Evolutionary conservation across 2,797 vertebrate species (phyloP).

Genomic region (Acanthurus leucopareius): DNA sequence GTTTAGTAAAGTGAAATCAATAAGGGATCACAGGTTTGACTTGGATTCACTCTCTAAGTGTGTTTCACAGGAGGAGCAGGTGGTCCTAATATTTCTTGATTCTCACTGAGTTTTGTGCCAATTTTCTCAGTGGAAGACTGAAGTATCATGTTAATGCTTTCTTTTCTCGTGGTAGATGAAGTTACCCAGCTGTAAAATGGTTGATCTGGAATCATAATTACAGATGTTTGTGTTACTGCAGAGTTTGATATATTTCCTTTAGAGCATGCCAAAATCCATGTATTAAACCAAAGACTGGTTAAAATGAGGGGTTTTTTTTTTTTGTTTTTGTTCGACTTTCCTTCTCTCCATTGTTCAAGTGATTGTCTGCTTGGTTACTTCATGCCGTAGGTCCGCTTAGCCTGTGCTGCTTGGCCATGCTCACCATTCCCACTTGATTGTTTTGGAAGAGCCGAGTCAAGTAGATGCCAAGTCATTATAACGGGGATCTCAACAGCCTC

Average conservation of each 20-base stretch:
- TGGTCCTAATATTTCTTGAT: conserved; percentile 69
- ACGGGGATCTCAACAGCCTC: conserved; percentile 47
- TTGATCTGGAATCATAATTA: conserved; percentile 72
- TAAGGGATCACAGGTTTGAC: conserved; percentile 39
- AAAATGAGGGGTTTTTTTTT: conserved; percentile 23
- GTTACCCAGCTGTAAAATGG: conserved; percentile 45
- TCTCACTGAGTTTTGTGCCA: conserved; percentile 28
- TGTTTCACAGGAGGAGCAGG: conserved; percentile 55
- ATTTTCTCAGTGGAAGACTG: conserved; percentile 29
- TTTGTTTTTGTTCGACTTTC: neutral
- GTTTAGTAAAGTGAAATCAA: conserved; percentile 47
- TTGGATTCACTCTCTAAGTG: conserved; percentile 31
- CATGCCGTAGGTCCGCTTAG: conserved; percentile 48
- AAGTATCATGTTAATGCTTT: conserved; percentile 44
- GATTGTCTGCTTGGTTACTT: conserved; percentile 46
- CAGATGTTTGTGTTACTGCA: conserved; percentile 48
- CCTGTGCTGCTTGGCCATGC: conserved; percentile 37
- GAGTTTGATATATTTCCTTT: conserved; percentile 51
- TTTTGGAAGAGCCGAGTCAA: conserved; percentile 58
- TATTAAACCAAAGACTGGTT: conserved; percentile 4
- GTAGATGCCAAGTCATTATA: conserved; percentile 70
- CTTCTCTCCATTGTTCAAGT: conserved; percentile 15
- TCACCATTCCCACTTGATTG: conserved; percentile 55
- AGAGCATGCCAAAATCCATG: conserved; percentile 46
- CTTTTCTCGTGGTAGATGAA: conserved; percentile 33